Evolutionary conservation across 2,888 invertebrate species (phyloP), one percentile per base, ranked within the genome.

Genomic region (Mimachlamys varia): DNA sequence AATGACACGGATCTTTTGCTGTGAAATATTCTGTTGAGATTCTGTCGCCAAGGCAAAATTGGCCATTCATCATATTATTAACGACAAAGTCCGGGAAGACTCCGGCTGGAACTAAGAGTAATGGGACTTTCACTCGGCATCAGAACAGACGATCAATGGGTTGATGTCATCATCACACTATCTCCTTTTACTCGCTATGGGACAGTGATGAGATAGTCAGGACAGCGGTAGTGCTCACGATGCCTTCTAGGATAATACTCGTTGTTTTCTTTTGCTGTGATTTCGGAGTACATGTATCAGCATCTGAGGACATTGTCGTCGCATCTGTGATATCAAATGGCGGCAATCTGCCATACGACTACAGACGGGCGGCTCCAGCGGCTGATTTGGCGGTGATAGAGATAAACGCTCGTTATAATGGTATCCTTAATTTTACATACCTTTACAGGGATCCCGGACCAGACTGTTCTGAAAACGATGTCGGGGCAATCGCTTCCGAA

Each of bases 301-400:
- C 33, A 2, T 27, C 33, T 12, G 33, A 76, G 22, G 33, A 76
- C 13, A 76, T 76, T 76, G 33, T 76, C 22, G 76, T 76, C 15
- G 76, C 76, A 33, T 76, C 76, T 33, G 76, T 76, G 76, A 76
- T 76, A 76, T 76, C 76, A 76, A 76, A 76, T 15, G 76, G 76
- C 27, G 76, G 76, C 0, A 76, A 27, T 76, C 76, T 76, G 27
- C 76, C 76, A 12, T 76, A 76, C 33, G 76, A 76, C 76, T 76
- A 76, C 27, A 76, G 76, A 76, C 76, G 76, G 76, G 76, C 76
- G 76, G 76, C 76, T 33, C 76, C 76, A 1, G 76, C 76, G 0
- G 76, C 76, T 76, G 76, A 76, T 27, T 33, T 76, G 13, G 76
- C 76, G 22, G 33, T 76, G 33, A 27, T 33, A 7, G 76, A 76